Evolutionary conservation across 2,888 invertebrate species (phyloP), one percentile per base, ranked within the genome.

Genomic region (Selenia dentaria): DNA sequence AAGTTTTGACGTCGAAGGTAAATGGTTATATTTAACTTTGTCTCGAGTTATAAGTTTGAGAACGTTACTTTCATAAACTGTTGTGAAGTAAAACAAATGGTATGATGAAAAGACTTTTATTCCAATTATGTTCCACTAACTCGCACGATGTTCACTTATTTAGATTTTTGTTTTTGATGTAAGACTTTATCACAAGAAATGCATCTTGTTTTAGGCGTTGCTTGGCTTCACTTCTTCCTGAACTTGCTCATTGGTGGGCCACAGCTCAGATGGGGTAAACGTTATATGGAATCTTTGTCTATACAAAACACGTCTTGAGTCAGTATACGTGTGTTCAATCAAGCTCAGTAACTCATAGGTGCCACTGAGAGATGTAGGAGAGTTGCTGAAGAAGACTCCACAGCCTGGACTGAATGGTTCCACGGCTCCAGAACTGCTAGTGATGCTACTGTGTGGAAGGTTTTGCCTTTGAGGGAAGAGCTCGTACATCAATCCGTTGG

Each of bases 291-390:
- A 70, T 22, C 54, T 68, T 50, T 69, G 64, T 8, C 67, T 66
- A 0, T 72, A 72, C 6, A 82, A 9, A 2, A 57, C 61, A 0
- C 54, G 27, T 2, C 59, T 65, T 11, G 49, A 56, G 8, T 69
- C 67, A 1, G 22, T 12, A 0, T 22, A 22, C 2, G 29, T 36
- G 11, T 71, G 64, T 0, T 55, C 13, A 0, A 74, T 73, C 4
- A 66, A 29, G 1, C 79, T 74, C 8, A 67, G 14, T 3, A 82
- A 50, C 46, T 78, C 70, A 24, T 81, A 83, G 0, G 74, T 73
- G 0, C 81, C 81, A 28, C 70, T 67, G 24, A 57, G 48, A 0
- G 59, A 59, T 0, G 46, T 42, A 1, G 62, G 59, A 0, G 70
- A 57, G 2, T 67, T 65, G 2, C 51, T 42, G 51, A 82, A 73